Base-by-base conservation (phyloP, 1,140 invertebrate species). In the Calycopis cecrops region DNA sequence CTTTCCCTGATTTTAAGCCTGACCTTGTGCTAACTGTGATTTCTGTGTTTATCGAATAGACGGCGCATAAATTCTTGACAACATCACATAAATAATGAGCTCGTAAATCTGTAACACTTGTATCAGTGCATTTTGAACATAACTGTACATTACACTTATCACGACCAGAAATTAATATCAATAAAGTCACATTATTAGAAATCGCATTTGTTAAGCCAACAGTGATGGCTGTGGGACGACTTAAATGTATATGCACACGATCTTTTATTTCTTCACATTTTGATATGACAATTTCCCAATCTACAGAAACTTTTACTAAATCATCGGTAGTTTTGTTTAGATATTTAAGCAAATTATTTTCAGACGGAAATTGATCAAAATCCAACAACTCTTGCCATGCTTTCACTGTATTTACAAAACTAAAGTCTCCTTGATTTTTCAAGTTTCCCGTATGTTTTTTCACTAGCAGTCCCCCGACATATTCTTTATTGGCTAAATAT, bases 401-500 rank as follows among this genome's bases (percentile, higher is more conserved):
- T 67, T 85, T 73, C n/a, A 84, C 57, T 38, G 73, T 84, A 42
- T 73, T 76, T 51, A 80, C 74, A 69, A 91, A 90, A 75, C 84
- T 88, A 9, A 89, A 76, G 35, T 91, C 90, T 34, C 90, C 90
- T 56, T 82, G 75, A 35, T 48, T 64, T 18, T 63, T 52, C 11
- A 89, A 69, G 60, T 89, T 83, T 40, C 86, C 78, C 7, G 63
- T 71, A 59, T 90, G 90, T 64, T 85, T 71, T 73, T 89, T 90
- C 9, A 91, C 73, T 40, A 87, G 60, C 35, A 78, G 60, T 42
- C 67, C 66, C 37, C 48, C 53, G 9, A 55, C 48, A 51, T 44
- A 47, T 37, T 64, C 61, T 38, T 63, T 58, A 47, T 70, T 54
- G 42, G 74, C 53, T 56, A 82, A 40, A 54, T 66, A 78, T 6